Conservation (phyloP, 2,888 invertebrate species). For the Diaprepes abbreviatus region DNA sequence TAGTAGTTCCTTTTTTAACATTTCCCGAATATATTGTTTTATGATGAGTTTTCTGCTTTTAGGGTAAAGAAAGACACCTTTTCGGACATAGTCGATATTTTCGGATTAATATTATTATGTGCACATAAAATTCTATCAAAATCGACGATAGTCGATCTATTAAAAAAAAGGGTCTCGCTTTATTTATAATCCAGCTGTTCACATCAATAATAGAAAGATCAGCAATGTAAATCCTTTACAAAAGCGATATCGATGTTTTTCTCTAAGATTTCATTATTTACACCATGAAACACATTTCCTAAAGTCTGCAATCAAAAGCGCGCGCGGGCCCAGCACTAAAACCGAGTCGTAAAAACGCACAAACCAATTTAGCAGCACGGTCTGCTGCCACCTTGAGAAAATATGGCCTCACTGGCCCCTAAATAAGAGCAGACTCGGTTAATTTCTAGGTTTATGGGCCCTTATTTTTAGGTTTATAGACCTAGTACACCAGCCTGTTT, state of each 20-base stretch:
- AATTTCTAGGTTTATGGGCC: conserved; percentile 47
- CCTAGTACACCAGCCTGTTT: conserved; percentile 17
- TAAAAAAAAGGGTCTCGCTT: no score
- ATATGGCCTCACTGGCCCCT: conserved; percentile 40
- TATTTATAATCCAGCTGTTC: no score
- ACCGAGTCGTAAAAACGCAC: conserved; percentile 70
- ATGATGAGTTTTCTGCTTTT: no score
- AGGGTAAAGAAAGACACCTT: no score
- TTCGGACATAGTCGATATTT: no score
- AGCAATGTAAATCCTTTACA: no score
- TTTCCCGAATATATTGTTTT: no score
- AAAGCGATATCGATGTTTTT: not conserved
- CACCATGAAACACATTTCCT: conserved; percentile 28
- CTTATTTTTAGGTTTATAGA: conserved; percentile 46
- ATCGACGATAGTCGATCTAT: no score
- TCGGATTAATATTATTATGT: no score
- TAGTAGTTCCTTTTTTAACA: no score
- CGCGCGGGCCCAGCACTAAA: conserved; percentile 68
- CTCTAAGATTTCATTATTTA: conserved; percentile 35
- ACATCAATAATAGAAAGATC: no score
- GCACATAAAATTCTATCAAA: no score
- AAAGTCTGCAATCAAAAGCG: conserved; percentile 63
- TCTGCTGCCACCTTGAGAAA: conserved; percentile 62
- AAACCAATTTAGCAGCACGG: conserved; percentile 69
- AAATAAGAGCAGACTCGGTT: conserved; percentile 45